Evolutionary conservation across 2,797 vertebrate genomes (phyloP).

Genomic region (Aeoliscus strigatus): DNA sequence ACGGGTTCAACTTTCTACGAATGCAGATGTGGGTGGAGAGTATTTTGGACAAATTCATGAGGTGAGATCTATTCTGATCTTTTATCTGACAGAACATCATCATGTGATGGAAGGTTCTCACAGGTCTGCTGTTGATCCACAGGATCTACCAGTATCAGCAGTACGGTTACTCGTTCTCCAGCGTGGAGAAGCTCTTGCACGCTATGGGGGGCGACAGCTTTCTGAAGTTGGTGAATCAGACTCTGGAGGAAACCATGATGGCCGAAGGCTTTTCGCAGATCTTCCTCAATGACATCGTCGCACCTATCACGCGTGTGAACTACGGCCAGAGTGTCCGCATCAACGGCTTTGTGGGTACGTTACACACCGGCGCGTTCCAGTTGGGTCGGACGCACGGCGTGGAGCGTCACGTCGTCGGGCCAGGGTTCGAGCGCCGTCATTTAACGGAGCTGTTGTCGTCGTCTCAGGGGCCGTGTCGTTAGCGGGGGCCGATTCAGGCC

Average conservation of each 20-base stretch:
- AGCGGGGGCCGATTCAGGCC: conserved; percentile 72
- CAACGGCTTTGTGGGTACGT: conserved; percentile 84
- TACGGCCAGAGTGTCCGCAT: conserved; percentile 82
- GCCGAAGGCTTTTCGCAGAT: conserved; percentile 84
- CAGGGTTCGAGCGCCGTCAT: too few relatives aligned
- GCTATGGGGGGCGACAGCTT: conserved; percentile 83
- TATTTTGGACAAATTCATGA: conserved; percentile 92
- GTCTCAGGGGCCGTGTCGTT: conserved; percentile 81
- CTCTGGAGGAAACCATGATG: conserved; percentile 84
- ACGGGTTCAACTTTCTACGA: conserved; percentile 84
- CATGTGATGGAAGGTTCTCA: too few relatives aligned
- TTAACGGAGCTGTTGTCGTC: conserved; percentile 1
- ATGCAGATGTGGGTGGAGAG: conserved; percentile 94
- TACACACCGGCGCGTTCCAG: too few relatives aligned
- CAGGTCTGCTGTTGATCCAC: conserved; percentile 7
- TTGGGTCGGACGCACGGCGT: too few relatives aligned
- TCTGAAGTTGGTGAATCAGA: conserved; percentile 78
- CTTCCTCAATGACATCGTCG: conserved; percentile 84
- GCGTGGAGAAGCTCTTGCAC: conserved; percentile 81
- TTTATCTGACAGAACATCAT: neutral
- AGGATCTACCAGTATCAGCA: conserved; percentile 97
- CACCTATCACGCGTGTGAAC: conserved; percentile 78
- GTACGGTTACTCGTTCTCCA: conserved; percentile 89
- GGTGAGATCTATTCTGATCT: conserved; percentile 70
- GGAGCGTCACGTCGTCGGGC: too few relatives aligned